Base-by-base conservation (phyloP, 2,888 invertebrate genomes). In the Pandemis heparana region DNA sequence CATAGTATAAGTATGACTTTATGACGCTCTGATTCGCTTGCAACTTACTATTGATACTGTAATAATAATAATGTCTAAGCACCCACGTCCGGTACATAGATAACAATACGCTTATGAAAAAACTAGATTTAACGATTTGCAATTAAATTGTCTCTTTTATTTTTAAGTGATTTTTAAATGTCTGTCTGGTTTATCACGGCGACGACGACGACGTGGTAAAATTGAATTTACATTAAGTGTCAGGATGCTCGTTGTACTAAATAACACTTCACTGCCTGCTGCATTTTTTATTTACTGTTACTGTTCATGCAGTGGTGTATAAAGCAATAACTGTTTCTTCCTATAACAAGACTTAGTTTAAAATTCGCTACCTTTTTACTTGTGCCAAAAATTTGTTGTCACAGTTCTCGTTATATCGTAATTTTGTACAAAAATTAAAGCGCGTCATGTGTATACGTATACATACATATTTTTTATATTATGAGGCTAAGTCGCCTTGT, bases 191-290 rank as follows among this genome's bases (percentile, higher is more conserved):
- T 38, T 51, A 59, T 41, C 48, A 61, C 79, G 80, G 80, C 77
- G 76, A 77, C 77, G 76, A 77, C 75, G 72, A 80, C 80, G 77
- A 77, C 77, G 80, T 84, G 82, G 81, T 78, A 80, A 82, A 76
- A 78, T 80, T 82, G 79, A 75, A 75, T 77, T 82, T 79, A 76
- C 74, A 80, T 82, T 79, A 84, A 84, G 82, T 85, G 85, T 91
- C 91, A 91, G 91, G 89, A 90, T 92, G 89, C 92, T 93, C 92
- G 92, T 93, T 92, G 90, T 92, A 90, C 86, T 80, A 78, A 78
- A 73, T 79, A 81, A 62, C 46, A 65, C 18, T 7, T 53, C 79
- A 87, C 86, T 88, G 87, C 87, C 84, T 80, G 81, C 79, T 83
- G 88, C 84, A 85, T 83, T 86, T 53, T 78, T 73, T 60, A 38